Conservation (phyloP, 2,888 invertebrate species). For the Chrysolina americana region DNA sequence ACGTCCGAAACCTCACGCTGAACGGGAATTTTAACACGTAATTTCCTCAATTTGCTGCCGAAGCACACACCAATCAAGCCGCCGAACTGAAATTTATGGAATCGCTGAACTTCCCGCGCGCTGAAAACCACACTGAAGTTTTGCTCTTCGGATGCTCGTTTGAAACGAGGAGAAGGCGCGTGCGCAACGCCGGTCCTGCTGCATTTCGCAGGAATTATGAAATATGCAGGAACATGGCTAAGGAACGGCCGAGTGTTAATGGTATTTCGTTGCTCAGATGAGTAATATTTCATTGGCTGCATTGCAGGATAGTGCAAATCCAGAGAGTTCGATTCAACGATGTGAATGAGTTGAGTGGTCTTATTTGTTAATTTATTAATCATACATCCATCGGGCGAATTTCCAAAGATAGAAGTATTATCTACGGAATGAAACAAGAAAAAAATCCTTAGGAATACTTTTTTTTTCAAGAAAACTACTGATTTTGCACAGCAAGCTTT, state of each 20-base stretch:
- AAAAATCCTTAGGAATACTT: too few relatives aligned
- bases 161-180: slow-evolving; percentile 31
- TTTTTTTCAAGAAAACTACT: too few relatives aligned
- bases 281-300: slow-evolving; percentile 28
- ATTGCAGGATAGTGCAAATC: slow-evolving; percentile 21
- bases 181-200: slow-evolving; percentile 37
- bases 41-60: slow-evolving; percentile 35
- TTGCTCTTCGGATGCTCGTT: slow-evolving; percentile 53
- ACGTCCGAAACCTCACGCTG: slow-evolving; percentile 21
- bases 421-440: too few relatives aligned
- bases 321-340: not conserved
- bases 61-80: slow-evolving; percentile 41
- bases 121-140: slow-evolving; percentile 64
- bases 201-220: slow-evolving; percentile 41
- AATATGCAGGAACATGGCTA: slow-evolving; percentile 34
- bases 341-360: not conserved
- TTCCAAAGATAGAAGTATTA: too few relatives aligned
- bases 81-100: slow-evolving; percentile 44
- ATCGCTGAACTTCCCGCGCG: slow-evolving; percentile 58
- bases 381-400: too few relatives aligned
- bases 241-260: slow-evolving; percentile 21
- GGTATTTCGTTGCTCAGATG: slow-evolving; percentile 17
- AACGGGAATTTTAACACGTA: slow-evolving; percentile 27
- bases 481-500: too few relatives aligned
- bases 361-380: too few relatives aligned